Percentiles rank a stretch among this genome's conserved stretches.
Evolutionary conservation across 2,113 vertebrate species (phyloP).

Genomic region (Theristicus caerulescens): DNA sequence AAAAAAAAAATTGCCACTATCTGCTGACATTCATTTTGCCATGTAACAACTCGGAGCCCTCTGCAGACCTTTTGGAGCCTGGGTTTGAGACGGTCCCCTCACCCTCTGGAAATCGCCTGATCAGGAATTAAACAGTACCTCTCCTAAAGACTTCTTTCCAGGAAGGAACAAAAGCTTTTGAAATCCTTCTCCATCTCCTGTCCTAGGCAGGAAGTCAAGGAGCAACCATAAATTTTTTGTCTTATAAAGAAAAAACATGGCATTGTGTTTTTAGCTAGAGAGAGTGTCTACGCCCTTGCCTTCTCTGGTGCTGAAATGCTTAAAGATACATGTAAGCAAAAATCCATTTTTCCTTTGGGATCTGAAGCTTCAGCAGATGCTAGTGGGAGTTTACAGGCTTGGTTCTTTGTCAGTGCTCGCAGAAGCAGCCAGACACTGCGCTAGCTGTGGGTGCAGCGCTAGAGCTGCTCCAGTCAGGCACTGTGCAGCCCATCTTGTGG

Average conservation of each 20-base stretch:
- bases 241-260: not conserved
- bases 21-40: not conserved
- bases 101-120: not conserved
- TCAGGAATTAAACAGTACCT: not conserved
- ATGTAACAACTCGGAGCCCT: not conserved
- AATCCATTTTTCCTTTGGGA: conserved; percentile 19
- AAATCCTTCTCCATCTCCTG: not conserved
- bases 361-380: conserved; percentile 26
- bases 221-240: not conserved
- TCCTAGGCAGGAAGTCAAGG: not conserved
- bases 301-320: conserved; percentile 22
- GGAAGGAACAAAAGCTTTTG: not conserved
- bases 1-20: not conserved
- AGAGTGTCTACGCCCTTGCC: not conserved
- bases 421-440: not conserved
- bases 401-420: not conserved
- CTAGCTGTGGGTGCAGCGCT: not conserved
- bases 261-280: not conserved
- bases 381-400: conserved; percentile 30
- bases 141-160: not conserved
- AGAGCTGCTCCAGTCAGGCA: not conserved
- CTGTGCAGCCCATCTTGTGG: not conserved
- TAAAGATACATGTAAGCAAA: not conserved
- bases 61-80: not conserved
- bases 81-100: not conserved